Conservation (phyloP, 2,888 invertebrate genomes). For the Eupithecia exiguata region DNA sequence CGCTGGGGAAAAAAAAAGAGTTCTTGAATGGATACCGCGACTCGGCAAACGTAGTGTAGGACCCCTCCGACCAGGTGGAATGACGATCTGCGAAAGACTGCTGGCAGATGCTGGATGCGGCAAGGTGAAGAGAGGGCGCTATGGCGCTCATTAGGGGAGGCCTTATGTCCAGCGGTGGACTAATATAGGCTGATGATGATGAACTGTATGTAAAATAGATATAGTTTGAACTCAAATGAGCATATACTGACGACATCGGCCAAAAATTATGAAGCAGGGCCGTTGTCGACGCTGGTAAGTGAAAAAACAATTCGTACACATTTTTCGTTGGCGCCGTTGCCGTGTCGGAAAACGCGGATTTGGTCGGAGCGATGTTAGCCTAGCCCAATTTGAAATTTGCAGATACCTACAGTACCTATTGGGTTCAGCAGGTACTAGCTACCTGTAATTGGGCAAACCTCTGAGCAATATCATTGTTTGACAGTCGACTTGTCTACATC, state of each 20-base stretch:
- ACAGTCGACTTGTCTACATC: conserved; percentile 1
- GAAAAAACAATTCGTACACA: neutral
- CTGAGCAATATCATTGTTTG: neutral
- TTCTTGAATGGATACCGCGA: too few species aligned
- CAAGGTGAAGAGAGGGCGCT: too few species aligned
- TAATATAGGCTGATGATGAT: too few species aligned
- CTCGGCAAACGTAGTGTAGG: too few species aligned
- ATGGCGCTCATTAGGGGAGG: too few species aligned
- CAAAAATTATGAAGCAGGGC: neutral
- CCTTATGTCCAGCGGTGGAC: too few species aligned
- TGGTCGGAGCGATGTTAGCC: neutral
- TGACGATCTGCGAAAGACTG: too few species aligned
- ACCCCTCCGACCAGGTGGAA: too few species aligned
- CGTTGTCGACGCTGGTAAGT: neutral
- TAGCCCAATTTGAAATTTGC: neutral
- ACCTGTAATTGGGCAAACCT: neutral
- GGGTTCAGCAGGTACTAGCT: neutral
- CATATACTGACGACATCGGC: neutral
- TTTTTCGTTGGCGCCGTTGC: neutral
- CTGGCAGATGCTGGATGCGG: too few species aligned
- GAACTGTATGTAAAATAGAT: neutral
- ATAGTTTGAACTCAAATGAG: neutral
- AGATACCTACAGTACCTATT: neutral
- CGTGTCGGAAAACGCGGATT: neutral
- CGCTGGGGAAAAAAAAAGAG: too few species aligned